Evolutionary conservation across 2,113 vertebrate genomes (phyloP), one percentile per base, ranked within the genome.

Genomic region (Gambusia holbrooki): DNA sequence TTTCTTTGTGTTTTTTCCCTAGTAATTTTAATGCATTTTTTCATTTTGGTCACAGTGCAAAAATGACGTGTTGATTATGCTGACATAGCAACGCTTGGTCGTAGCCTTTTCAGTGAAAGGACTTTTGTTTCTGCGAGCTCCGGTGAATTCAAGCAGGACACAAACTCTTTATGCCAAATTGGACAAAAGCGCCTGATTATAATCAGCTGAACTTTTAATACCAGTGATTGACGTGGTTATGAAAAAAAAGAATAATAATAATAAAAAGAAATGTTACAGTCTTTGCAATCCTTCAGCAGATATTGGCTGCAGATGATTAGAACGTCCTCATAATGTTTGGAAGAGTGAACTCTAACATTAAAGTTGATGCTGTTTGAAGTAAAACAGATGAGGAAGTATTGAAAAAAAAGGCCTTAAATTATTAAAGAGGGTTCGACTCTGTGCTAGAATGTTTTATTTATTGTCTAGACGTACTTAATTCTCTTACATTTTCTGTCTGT

Each of bases 41-140:
- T 1, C 42, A 13, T 62, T 29, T 32, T 6, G 17, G 45, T 19
- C 45, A 48, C 17, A 37, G 5, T 2, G n/a, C 28, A 70, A 12
- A n/a, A 17, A 25, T 9, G 19, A 67, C 13, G 9, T 13, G 7
- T 66, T 63, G 61, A 76, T 68, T 10, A 61, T 63, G 29, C 12
- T 48, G 5, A 54, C 5, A 61, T 30, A 32, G 48, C 7, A 17
- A 32, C 28, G 28, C 25, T 14, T 28, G 2, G 14, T 28, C 13
- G 27, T 7, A 2, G 40, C 3, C 12, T 14, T 27, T 5, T 15
- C 29, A 19, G 30, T 71, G 66, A 58, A 33, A 8, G 19, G 5
- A 62, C 3, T 19, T 37, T 68, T 62, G 45, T 68, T 67, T 72
- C 61, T 84, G 77, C 7, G 82, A 62, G 60, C 64, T 80, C 62